Evolutionary conservation across 2,113 vertebrate genomes (phyloP).

Genomic region (Platysteira castanea): DNA sequence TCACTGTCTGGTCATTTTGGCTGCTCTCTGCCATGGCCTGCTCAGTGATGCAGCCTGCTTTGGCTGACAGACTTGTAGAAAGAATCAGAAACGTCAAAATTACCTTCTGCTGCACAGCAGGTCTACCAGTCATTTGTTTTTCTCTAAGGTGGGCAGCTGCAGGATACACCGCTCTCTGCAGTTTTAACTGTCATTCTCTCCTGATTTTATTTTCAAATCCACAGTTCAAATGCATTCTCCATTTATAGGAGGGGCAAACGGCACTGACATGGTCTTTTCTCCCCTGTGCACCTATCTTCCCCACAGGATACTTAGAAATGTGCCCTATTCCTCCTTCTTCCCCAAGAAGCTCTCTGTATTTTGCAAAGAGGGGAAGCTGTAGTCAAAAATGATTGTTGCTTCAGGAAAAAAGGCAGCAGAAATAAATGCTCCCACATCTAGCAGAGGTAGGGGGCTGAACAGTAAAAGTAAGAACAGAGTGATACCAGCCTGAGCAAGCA

Average conservation of each 20-base stretch:
- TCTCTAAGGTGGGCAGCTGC: not conserved
- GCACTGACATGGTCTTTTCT: not conserved
- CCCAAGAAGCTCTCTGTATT: not conserved
- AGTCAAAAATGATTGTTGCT: not conserved
- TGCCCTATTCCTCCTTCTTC: not conserved
- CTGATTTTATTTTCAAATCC: not conserved
- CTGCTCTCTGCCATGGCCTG: not conserved
- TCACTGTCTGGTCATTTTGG: not conserved
- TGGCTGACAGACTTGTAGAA: not conserved
- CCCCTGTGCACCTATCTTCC: not conserved
- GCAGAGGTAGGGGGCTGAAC: not conserved
- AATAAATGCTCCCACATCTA: not conserved
- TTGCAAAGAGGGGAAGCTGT: not conserved
- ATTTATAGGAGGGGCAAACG: rapidly evolving
- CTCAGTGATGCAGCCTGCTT: not conserved
- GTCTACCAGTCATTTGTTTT: not conserved
- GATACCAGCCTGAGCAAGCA: not conserved
- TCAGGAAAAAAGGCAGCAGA: not conserved
- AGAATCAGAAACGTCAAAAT: not conserved
- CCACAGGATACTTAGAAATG: not conserved
- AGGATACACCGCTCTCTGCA: not conserved
- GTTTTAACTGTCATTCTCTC: not conserved
- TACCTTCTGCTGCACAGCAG: not conserved
- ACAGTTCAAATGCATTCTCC: not conserved
- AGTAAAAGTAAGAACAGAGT: not conserved